These are phyloP conservation scores for Oeneis ivallda DNA, from an alignment of 2,888 invertebrate genomes.

Conservation along the genomic window DNA sequence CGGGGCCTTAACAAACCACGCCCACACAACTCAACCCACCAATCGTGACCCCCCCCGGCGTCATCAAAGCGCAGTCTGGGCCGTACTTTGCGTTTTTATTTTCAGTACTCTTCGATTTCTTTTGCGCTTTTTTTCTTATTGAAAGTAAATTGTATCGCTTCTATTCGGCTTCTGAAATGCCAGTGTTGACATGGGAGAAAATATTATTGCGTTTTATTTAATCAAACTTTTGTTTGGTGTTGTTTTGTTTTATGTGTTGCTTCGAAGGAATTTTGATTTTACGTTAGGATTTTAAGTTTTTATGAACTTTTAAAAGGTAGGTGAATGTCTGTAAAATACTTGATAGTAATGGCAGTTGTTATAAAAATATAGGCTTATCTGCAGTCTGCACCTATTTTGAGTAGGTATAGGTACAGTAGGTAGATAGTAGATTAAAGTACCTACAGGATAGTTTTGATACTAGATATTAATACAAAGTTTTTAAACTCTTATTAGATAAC, in stretches of 20 bases:
- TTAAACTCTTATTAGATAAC: too few relatives aligned
- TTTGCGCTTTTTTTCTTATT: conserved; percentile 47
- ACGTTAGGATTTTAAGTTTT: neutral
- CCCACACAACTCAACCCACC: conserved; percentile 56
- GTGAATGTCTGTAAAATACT: neutral
- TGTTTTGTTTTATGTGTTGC: neutral
- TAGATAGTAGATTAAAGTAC: too few relatives aligned
- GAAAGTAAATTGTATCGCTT: conserved; percentile 58
- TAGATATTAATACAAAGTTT: too few relatives aligned
- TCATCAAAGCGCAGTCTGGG: conserved; percentile 72
- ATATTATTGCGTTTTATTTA: conserved; percentile 33
- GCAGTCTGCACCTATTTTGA: neutral
- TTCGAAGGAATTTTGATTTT: neutral
- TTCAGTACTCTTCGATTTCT: conserved; percentile 59
- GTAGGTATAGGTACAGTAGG: too few relatives aligned
- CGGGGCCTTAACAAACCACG: conserved; percentile 62
- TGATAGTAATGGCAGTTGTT: neutral
- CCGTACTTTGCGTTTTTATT: conserved; percentile 75
- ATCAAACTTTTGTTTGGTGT: conserved; percentile 8
- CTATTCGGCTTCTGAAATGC: conserved; percentile 59
- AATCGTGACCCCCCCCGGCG: conserved; percentile 54
- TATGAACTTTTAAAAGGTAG: neutral
- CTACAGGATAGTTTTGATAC: too few relatives aligned
- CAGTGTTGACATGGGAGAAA: conserved; percentile 56
- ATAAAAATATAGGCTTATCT: too few relatives aligned